These are phyloP conservation scores for Danaus melanippus DNA, from an alignment of 1,140 invertebrate genomes.

Conservation along the genomic window DNA sequence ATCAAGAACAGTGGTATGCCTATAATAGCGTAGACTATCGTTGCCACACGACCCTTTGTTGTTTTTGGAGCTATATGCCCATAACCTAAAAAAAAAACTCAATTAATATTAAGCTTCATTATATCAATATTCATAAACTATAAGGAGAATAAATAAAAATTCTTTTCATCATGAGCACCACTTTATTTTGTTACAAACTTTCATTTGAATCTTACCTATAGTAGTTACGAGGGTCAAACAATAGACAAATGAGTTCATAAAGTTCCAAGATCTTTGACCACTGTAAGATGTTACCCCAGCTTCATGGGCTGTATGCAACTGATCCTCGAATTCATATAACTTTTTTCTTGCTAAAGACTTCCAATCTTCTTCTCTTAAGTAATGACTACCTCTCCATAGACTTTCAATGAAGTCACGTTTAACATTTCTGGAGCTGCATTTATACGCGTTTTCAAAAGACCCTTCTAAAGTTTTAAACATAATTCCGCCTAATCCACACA, in stretches of 20 bases:
- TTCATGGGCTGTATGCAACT: slow-evolving; percentile 87
- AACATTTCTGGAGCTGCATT: slow-evolving; percentile 88
- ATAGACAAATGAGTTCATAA: slow-evolving; percentile 93
- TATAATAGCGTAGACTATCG: slow-evolving; percentile 94
- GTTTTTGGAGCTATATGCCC: slow-evolving; percentile 94
- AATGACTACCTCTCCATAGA: slow-evolving; percentile 85
- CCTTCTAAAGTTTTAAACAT: slow-evolving; percentile 86
- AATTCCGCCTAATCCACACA: slow-evolving; percentile 84
- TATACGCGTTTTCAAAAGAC: slow-evolving; percentile 87
- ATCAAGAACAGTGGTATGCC: slow-evolving; percentile 96
- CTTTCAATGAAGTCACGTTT: slow-evolving; percentile 88
- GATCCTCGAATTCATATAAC: slow-evolving; percentile 88
- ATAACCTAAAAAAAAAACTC: slow-evolving; percentile 81
- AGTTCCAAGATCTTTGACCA: slow-evolving; percentile 90
- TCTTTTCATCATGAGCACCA: too few relatives aligned
- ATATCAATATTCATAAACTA: too few relatives aligned
- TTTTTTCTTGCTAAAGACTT: slow-evolving; percentile 85
- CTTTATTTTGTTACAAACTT: too few relatives aligned
- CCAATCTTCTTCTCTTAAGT: slow-evolving; percentile 89
- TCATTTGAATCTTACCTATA: slow-evolving; percentile 82
- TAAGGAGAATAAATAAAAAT: too few relatives aligned
- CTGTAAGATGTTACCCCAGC: slow-evolving; percentile 85
- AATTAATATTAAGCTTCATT: too few relatives aligned
- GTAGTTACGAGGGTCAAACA: slow-evolving; percentile 93
- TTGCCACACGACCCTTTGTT: slow-evolving; percentile 84